Evolutionary conservation across 2,888 invertebrate species (phyloP), one percentile per base, ranked within the genome.

Genomic region (Ectemnius cavifrons): DNA sequence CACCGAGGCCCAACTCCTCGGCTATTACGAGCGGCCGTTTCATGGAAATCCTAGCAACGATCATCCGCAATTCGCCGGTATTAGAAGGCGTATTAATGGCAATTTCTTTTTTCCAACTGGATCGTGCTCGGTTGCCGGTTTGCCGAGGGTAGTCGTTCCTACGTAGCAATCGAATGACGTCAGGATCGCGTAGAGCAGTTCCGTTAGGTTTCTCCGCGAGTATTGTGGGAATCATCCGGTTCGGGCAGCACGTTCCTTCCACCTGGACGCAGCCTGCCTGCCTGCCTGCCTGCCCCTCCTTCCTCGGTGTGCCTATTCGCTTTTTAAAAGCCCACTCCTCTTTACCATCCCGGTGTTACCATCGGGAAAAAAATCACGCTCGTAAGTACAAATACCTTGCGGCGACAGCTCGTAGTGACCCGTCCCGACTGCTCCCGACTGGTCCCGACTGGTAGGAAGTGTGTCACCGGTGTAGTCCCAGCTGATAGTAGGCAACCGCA

Each of bases 161-260:
- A 74, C 66, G 23, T 65, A 46, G 74, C 62, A 58, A 68, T 74
- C 73, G 62, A 56, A 60, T 83, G 83, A 82, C 82, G 83, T 82
- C 82, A 80, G 70, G 37, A 75, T 57, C 71, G 75, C 80, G 77
- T 79, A 75, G 78, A 80, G 64, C 61, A 67, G 76, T 83, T 79
- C 82, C 82, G 82, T 82, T 82, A 82, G 64, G 63, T 78, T 65
- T 82, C 75, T 61, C 66, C 70, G 61, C 67, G 57, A 64, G 68
- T 65, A 67, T 76, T 73, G 82, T 75, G 71, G 73, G 79, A 82
- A 82, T 78, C 78, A 74, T 81, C 73, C 75, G 77, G 75, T 73
- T 82, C 49, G 74, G 75, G 71, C 16, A 11, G 14, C 52, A 14
- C 16, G n/a, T 52, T 52, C n/a, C 52, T 37, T 37, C 37, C 37